Base-by-base conservation (phyloP, 2,113 vertebrate species). In the Mustelus asterias region DNA sequence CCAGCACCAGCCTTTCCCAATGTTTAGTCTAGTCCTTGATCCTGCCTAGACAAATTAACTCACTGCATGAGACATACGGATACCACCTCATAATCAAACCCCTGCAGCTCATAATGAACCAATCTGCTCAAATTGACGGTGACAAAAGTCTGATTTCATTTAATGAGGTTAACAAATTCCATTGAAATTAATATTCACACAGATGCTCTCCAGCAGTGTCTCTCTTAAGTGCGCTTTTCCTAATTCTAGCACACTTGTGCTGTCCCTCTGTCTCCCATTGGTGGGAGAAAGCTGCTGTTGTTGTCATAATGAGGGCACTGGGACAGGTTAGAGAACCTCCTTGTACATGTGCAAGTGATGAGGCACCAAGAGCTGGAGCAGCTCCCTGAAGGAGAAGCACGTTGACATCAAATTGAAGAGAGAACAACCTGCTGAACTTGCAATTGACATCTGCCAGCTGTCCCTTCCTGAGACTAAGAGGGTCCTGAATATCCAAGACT, bases 101-200 rank as follows among this genome's bases (percentile, higher is more conserved):
- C 16, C 72, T 76, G 29, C 72, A 76, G 72, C 72, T 76, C 29
- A 33, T 76, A 76, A 76, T 76, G 72, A 76, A 89, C 44, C 86
- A 89, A 54, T 89, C 48, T 54, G 22, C 72, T 76, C 72, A 33
- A 76, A 76, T 76, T 76, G 72, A n/a, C 33, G 29, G 72, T 76
- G 72, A 76, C 72, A 76, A 76, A 76, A 76, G 29, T 76, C 72
- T 76, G 72, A 76, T 76, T 76, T 76, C 72, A 26, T 89, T 89
- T 89, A 54, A 89, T 89, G 20, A 54, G 44, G 86, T 54, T 89
- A 89, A 89, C 86, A 89, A 48, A 89, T 89, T 54, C 24, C 20
- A 54, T 44, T 26, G 85, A 89, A 89, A 89, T 89, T 58, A 89
- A 89, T 89, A 89, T 58, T 89, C 48, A 89, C 86, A 48, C 86